Conservation (phyloP, 2,797 vertebrate species). For the Triplophysa bombifrons region DNA sequence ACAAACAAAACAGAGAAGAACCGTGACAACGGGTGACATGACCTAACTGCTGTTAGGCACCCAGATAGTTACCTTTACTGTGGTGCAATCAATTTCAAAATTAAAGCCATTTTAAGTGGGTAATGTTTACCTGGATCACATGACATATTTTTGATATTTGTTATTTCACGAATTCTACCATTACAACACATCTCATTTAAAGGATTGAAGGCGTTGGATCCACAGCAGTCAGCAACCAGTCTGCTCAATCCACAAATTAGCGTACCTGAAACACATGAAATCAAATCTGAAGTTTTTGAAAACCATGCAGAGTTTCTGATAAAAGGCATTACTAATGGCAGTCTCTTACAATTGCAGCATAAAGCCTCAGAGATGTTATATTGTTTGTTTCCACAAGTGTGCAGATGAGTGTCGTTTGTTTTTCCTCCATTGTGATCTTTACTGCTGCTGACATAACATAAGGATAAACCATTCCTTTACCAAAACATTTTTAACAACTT, state of each 20-base stretch:
- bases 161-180: no score
- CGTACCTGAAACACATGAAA: neutral
- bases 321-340: neutral
- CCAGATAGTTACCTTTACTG: neutral
- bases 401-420: no score
- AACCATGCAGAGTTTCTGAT: neutral
- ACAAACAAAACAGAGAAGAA: no score
- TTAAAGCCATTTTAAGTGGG: neutral
- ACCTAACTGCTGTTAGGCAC: no score
- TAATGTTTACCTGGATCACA: constrained; percentile 1
- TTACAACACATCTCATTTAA: constrained; percentile 48
- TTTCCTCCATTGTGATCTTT: neutral
- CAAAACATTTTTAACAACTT: neutral
- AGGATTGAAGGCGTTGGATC: constrained; percentile 16
- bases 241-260: constrained; percentile 12
- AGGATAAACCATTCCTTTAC: neutral
- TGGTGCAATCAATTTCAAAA: neutral
- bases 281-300: neutral
- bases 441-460: neutral
- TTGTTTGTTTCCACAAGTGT: neutral
- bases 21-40: no score
- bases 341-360: constrained; percentile 22
- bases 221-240: constrained; percentile 40
- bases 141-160: no score
- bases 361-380: neutral